Conservation (phyloP, 2,797 vertebrate species). For the Crypturellus tataupa region DNA sequence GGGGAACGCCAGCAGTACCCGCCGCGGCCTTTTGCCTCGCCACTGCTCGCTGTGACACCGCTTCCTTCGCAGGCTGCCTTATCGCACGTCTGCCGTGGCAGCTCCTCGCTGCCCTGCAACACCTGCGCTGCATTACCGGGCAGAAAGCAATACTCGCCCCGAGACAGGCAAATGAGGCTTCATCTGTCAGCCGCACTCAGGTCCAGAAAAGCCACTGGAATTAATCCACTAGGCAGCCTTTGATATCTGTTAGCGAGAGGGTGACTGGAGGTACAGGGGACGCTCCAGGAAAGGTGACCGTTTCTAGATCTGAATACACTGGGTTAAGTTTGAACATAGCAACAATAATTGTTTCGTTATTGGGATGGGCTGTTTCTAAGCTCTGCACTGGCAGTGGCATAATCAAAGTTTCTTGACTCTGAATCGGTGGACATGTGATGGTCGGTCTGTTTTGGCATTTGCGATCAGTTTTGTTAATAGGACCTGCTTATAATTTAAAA, state of each 20-base stretch:
- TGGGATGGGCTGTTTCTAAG: not conserved
- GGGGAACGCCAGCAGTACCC: constrained; percentile 32
- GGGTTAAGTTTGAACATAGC: not conserved
- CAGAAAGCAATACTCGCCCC: constrained; percentile 48
- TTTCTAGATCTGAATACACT: rapidly evolving
- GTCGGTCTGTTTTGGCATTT: constrained; percentile 43
- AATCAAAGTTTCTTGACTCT: not conserved
- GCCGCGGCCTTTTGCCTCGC: not conserved
- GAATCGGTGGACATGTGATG: not conserved
- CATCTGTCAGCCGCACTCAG: constrained; percentile 18
- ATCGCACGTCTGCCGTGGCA: constrained; percentile 63
- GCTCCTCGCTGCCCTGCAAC: constrained; percentile 63
- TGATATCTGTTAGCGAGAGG: not conserved
- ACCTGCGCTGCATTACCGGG: constrained; percentile 72
- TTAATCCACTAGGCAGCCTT: not conserved
- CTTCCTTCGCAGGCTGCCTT: not conserved
- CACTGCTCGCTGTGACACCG: rapidly evolving
- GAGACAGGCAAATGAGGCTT: constrained; percentile 37
- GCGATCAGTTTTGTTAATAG: constrained; percentile 20
- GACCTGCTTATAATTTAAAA: constrained; percentile 60
- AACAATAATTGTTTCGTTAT: not conserved
- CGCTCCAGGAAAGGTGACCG: not conserved
- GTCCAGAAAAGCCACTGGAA: constrained; percentile 44
- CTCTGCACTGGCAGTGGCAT: not conserved
- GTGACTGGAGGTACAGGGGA: not conserved